Evolutionary conservation across 2,888 invertebrate species (phyloP), one percentile per base, ranked within the genome.

Genomic region (Strigamia transsilvanica): DNA sequence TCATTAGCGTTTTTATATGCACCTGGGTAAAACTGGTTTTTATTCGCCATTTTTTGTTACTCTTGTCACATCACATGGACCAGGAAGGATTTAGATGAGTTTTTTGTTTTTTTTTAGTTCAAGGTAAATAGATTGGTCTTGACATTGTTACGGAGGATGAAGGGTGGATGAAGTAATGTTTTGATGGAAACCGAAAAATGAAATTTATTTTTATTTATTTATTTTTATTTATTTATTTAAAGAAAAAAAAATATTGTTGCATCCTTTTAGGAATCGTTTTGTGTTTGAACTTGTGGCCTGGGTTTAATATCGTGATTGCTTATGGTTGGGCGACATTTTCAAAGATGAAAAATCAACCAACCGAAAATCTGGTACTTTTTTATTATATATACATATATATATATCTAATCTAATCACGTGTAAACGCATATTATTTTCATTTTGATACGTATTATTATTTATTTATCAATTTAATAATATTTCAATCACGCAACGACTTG

Each of bases 261-360:
- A 15, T 13, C 32, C 9, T 32, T n/a, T 32, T 27, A 27, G 23
- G 27, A 27, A 73, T 73, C 32, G 13, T 61, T 61, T 61, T 61
- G 61, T 32, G 32, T 32, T 73, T 73, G 73, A 73, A 73, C 73
- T 73, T 73, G n/a, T 73, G 73, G 27, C 73, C 73, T 73, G 73
- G 73, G 73, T 73, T 73, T 73, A 73, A 73, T 73, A 73, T 73
- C 73, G 73, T 73, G 73, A 73, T 73, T 56, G 21, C n/a, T 56
- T 27, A 3, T 56, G 2, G 9, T 15, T 56, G 15, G 32, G 32
- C 3, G 73, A 73, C 73, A 73, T 73, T 73, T 73, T 23, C 18
- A 61, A 61, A 61, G 5, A 18, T 61, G 4, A 21, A 61, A 61
- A 61, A 23, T 61, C 61, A 61, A 6, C 61, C 61, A 61, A 61